These are phyloP conservation scores for Syrmaticus mikado DNA, from an alignment of 2,113 vertebrate species.

Conservation along the genomic window DNA sequence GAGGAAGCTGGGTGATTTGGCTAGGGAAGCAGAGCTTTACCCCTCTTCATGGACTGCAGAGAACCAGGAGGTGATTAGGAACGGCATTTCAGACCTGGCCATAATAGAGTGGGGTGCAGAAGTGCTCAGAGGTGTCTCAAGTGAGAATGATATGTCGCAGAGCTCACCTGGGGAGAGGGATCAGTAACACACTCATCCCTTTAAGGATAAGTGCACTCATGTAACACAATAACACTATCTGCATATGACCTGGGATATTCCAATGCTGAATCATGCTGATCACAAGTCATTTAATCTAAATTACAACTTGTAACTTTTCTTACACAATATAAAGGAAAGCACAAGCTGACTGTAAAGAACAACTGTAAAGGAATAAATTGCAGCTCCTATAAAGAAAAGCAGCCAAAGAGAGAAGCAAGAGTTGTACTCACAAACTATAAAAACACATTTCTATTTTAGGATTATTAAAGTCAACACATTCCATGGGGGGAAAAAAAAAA, in stretches of 20 bases:
- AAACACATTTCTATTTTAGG: not conserved
- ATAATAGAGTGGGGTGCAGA: not conserved
- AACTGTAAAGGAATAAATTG: not conserved
- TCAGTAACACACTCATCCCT: not conserved
- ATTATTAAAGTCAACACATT: not conserved
- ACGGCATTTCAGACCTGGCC: not conserved
- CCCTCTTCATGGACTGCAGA: fast-evolving
- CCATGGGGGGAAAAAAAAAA: not conserved
- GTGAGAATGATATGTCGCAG: not conserved
- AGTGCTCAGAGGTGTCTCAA: not conserved
- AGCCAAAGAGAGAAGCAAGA: not conserved
- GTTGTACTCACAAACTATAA: not conserved
- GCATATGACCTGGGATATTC: not conserved
- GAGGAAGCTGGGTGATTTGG: not conserved
- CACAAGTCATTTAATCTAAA: not conserved
- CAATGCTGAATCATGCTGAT: fast-evolving
- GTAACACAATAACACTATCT: not conserved
- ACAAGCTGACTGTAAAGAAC: not conserved
- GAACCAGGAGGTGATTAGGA: not conserved
- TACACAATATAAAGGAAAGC: not conserved
- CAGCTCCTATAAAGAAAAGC: not conserved
- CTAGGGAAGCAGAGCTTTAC: not conserved
- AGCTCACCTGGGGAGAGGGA: not conserved
- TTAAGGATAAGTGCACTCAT: not conserved
- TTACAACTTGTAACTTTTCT: not conserved